Evolutionary conservation across 2,888 invertebrate genomes (phyloP).

Genomic region (Kryphioiulus occultus): DNA sequence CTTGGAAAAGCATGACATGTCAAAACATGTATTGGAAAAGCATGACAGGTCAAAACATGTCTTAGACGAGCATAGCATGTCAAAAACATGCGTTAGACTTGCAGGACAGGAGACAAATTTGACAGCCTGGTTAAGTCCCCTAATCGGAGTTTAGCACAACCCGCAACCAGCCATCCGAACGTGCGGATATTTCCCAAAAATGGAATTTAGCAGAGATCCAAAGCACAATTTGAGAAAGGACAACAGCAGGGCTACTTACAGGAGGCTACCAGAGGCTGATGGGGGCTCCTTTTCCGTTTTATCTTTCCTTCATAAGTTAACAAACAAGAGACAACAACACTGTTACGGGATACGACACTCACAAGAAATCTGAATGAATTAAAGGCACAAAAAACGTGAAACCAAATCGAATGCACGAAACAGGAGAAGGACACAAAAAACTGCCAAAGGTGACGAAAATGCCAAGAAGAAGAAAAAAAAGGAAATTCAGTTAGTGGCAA

Average conservation of each 20-base stretch:
- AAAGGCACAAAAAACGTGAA: neutral
- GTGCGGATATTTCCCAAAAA: neutral
- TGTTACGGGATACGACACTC: constrained; percentile 50
- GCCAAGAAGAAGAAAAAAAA: too few species aligned
- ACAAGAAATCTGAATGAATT: constrained; percentile 34
- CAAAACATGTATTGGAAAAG: too few species aligned
- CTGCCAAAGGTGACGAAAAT: too few species aligned
- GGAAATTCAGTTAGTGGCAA: too few species aligned
- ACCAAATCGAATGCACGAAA: constrained; percentile 45
- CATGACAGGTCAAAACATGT: too few species aligned
- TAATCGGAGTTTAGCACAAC: neutral
- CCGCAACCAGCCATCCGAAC: neutral
- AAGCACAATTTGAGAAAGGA: neutral
- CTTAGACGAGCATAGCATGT: too few species aligned
- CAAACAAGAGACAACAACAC: constrained; percentile 49
- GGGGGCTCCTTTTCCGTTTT: constrained; percentile 53
- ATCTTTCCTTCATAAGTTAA: constrained; percentile 52
- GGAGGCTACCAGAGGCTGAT: constrained; percentile 54
- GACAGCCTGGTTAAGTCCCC: too few species aligned
- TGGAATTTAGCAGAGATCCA: neutral
- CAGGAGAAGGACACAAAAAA: too few species aligned
- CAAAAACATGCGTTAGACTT: too few species aligned
- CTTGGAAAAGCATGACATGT: too few species aligned
- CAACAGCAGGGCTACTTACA: constrained; percentile 52
- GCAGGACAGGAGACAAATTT: too few species aligned